A percentile compares a stretch with the other conserved stretches of the same genome.
Evolutionary conservation across 2,113 vertebrate genomes (phyloP).

Genomic region (Dermatemys mawii): DNA sequence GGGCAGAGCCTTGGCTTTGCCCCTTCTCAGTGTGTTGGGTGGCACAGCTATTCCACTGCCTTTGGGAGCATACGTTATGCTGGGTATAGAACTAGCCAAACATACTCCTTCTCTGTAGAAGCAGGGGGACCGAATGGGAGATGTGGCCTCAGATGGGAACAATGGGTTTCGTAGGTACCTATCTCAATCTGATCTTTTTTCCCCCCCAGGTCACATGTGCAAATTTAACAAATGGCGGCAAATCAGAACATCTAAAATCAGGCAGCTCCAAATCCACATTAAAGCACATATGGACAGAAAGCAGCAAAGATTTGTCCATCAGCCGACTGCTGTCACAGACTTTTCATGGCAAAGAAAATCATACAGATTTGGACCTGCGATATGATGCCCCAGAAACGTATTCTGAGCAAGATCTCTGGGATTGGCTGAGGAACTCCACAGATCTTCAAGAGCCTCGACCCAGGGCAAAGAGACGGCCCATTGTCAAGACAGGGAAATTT

Average conservation of each 20-base stretch:
- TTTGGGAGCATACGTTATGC: neutral
- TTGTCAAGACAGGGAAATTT: conserved; percentile 99
- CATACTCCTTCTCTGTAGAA: neutral
- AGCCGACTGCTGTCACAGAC: conserved; percentile 97
- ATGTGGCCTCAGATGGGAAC: neutral
- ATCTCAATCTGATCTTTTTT: conserved; percentile 44
- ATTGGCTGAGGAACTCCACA: conserved; percentile 98
- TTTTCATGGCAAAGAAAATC: conserved; percentile 94
- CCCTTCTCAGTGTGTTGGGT: neutral
- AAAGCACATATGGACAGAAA: conserved; percentile 99
- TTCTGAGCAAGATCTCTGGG: conserved; percentile 98
- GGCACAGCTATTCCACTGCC: neutral
- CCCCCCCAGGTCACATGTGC: conserved; percentile 86
- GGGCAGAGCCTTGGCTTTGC: neutral
- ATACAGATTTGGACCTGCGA: conserved; percentile 94
- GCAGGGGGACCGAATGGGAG: neutral
- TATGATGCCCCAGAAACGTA: conserved; percentile 98
- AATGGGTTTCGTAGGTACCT: neutral
- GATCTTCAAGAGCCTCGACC: conserved; percentile 94
- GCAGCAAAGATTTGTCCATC: conserved; percentile 97
- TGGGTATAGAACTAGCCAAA: neutral
- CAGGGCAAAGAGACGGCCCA: conserved; percentile 94
- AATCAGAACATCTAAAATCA: conserved; percentile 91
- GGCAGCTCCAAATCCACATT: conserved; percentile 93
- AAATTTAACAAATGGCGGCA: conserved; percentile 88